Percentiles rank a stretch among this genome's conserved stretches.
Conservation (phyloP, 1,140 invertebrate species). For the Andricus grossulariae region DNA sequence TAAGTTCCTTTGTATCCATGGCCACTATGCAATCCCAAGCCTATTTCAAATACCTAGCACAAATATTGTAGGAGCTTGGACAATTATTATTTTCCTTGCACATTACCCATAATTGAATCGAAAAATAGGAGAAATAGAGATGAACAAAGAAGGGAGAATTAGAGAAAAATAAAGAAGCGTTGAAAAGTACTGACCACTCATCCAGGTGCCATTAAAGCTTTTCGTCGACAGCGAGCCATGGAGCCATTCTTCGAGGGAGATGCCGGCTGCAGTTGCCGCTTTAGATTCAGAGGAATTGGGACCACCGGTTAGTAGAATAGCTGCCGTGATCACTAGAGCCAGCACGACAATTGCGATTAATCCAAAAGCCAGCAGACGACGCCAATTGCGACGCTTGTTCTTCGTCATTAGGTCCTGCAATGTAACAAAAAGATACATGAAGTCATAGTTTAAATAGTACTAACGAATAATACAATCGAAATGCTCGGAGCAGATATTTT, state of each 20-base stretch:
- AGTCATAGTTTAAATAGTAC: not conserved
- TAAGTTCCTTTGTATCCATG: no score
- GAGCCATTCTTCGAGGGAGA: conserved; percentile 72
- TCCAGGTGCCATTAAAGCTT: conserved; percentile 74
- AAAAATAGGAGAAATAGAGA: not conserved
- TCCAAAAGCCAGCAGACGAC: conserved; percentile 63
- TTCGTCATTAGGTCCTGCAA: conserved; percentile 74
- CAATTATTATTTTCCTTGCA: no score
- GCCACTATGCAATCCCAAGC: no score
- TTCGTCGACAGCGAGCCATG: conserved; percentile 69
- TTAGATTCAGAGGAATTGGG: conserved; percentile 53
- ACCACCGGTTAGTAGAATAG: conserved; percentile 65
- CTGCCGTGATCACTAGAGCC: conserved; percentile 64
- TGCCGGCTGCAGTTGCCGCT: conserved; percentile 55
- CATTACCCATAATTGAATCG: no score
- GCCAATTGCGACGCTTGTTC: conserved; percentile 70
- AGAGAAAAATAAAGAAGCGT: conserved; percentile 42
- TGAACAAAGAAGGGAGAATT: conserved; percentile 11
- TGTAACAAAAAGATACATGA: not conserved
- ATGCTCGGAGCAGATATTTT: no score
- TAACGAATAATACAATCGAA: not conserved
- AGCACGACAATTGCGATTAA: conserved; percentile 63
- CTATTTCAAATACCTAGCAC: no score
- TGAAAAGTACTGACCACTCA: conserved; percentile 67
- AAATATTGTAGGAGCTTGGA: no score